A percentile compares a stretch with the other conserved stretches of the same genome.
phyloP scores from a whole-genome alignment of 2,888 invertebrate genomes.

The Epinotia brunnichana region DNA sequence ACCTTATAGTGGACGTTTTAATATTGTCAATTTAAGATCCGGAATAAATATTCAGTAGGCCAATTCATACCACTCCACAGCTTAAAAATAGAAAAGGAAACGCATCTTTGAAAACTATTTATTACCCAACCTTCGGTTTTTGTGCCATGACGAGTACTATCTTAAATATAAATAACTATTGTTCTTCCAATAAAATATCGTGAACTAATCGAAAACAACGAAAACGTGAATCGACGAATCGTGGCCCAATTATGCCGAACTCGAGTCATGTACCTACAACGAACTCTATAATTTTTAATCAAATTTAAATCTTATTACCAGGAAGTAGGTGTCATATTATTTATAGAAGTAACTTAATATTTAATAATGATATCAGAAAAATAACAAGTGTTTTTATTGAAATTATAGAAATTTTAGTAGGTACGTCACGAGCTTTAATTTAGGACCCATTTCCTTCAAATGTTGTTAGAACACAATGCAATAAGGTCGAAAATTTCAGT shows the following conservation, averaged over 20 bases:
- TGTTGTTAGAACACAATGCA: no score
- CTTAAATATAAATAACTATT: constrained; percentile 25
- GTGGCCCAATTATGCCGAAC: constrained; percentile 35
- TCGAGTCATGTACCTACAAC: constrained; percentile 6
- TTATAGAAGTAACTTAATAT: not conserved
- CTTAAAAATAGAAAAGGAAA: constrained; percentile 13
- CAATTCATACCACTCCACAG: not conserved
- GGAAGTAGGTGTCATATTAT: not conserved
- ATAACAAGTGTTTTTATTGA: not conserved
- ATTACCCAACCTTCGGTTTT: constrained; percentile 29
- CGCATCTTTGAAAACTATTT: not conserved
- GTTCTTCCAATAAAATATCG: constrained; percentile 33
- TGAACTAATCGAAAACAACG: constrained; percentile 37
- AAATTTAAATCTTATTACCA: not conserved
- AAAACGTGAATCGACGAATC: constrained; percentile 40
- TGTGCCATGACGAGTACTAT: constrained; percentile 1
- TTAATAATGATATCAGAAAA: no score
- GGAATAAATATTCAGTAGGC: not conserved
- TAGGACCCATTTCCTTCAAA: no score
- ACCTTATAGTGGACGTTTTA: no score
- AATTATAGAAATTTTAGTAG: no score
- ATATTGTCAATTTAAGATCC: not conserved
- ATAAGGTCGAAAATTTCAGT: no score
- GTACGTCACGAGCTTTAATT: no score
- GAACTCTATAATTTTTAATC: not conserved